Conservation (phyloP, 2,888 invertebrate genomes). For the Biston betularia region DNA sequence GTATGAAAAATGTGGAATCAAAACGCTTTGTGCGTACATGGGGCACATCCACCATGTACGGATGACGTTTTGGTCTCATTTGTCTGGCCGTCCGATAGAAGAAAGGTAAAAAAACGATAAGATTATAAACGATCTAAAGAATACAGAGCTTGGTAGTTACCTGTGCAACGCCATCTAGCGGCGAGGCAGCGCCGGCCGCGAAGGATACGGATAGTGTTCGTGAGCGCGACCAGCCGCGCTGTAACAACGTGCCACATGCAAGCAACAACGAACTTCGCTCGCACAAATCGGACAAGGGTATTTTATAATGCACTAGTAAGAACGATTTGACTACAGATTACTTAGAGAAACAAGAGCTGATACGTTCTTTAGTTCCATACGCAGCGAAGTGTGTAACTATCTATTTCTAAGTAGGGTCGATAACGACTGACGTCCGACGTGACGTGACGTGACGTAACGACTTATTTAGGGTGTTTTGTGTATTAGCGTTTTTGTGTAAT, state of each 20-base stretch:
- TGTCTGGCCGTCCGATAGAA: no score
- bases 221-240: slow-evolving; percentile 95
- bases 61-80: no score
- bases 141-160: slow-evolving; percentile 57
- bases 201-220: slow-evolving; percentile 96
- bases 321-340: not conserved
- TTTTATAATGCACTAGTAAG: not conserved
- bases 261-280: slow-evolving; percentile 39
- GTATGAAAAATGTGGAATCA: no score
- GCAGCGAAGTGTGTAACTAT: no score
- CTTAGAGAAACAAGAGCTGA: not conserved
- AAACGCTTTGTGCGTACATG: no score
- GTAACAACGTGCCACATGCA: slow-evolving; percentile 81
- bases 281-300: slow-evolving; percentile 10
- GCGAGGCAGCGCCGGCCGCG: slow-evolving; percentile 91
- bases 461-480: no score
- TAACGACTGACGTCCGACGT: no score
- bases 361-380: not conserved
- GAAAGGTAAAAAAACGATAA: no score
- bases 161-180: slow-evolving; percentile 90
- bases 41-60: no score
- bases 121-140: not conserved
- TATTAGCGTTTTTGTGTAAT: no score
- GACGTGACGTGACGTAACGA: no score
- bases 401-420: no score